A percentile compares a stretch with the other conserved stretches of the same genome.
Conservation (phyloP, 2,797 vertebrate species). For the Sebastes reedi region DNA sequence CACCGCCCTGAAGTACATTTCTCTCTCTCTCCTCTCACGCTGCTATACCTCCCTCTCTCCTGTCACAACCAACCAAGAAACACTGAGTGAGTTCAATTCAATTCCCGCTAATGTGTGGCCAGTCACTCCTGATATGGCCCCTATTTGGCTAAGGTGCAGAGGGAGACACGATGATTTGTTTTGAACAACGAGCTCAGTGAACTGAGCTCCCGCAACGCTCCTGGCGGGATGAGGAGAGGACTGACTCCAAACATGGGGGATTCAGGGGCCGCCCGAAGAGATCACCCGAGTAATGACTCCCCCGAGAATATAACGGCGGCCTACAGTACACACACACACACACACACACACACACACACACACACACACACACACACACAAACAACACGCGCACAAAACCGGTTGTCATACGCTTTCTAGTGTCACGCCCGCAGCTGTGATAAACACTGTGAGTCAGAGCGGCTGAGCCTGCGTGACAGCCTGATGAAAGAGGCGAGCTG, state of each 20-base stretch:
- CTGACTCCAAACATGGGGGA: constrained; percentile 13
- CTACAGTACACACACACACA: neutral
- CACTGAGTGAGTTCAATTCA: constrained; percentile 44
- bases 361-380: neutral
- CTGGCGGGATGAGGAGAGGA: neutral
- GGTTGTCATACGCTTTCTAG: constrained; percentile 47
- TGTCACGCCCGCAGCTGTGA: constrained; percentile 54
- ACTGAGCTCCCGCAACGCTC: constrained; percentile 2
- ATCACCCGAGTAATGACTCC: constrained; percentile 34
- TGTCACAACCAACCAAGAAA: constrained; percentile 33
- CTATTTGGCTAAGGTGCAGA: constrained; percentile 44
- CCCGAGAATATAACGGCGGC: neutral
- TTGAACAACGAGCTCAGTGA: constrained; percentile 46
- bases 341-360: neutral
- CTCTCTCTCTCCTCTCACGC: neutral
- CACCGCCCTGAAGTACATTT: neutral
- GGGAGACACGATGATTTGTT: constrained; percentile 44
- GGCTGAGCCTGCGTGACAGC: constrained; percentile 46
- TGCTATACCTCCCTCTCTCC: neutral
- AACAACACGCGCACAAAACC: neutral
- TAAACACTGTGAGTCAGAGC: constrained; percentile 61
- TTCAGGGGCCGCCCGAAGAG: neutral
- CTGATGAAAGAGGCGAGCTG: constrained; percentile 51
- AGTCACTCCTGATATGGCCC: constrained; percentile 32
- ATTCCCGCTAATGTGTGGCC: constrained; percentile 38